Evolutionary conservation across 2,113 vertebrate genomes (phyloP).

Genomic region (Eudorcas thomsonii): DNA sequence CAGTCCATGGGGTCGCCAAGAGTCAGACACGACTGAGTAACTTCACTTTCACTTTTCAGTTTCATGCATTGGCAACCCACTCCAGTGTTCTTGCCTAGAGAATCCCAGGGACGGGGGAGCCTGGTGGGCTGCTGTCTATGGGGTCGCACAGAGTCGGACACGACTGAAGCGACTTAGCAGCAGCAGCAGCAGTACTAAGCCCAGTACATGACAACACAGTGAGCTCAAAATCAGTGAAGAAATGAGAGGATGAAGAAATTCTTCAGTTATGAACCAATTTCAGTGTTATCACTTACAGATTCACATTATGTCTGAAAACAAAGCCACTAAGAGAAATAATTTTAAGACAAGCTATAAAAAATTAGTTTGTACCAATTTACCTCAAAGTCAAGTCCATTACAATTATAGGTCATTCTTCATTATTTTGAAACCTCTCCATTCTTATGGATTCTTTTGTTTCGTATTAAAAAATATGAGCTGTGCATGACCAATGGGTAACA

Average conservation of each 20-base stretch:
- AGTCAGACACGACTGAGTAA: too few species aligned
- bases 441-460: not conserved
- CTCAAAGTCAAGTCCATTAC: constrained; percentile 18
- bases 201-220: not conserved
- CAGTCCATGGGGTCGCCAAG: too few species aligned
- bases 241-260: constrained; percentile 13
- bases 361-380: constrained; percentile 45
- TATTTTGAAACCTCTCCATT: not conserved
- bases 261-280: constrained; percentile 25
- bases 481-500: not conserved
- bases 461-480: not conserved
- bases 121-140: too few species aligned
- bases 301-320: constrained; percentile 43
- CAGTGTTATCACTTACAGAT: constrained; percentile 8
- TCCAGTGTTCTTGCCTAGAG: too few species aligned
- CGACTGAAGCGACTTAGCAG: too few species aligned
- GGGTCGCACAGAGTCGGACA: too few species aligned
- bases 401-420: not conserved
- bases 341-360: constrained; percentile 59
- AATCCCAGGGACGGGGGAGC: too few species aligned
- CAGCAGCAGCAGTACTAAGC: not conserved
- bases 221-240: not conserved
- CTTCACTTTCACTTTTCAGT: too few species aligned
- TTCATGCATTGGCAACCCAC: too few species aligned
- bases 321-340: constrained; percentile 53